Conservation (phyloP, 1,140 invertebrate genomes). For the Drosophila grimshawi region DNA sequence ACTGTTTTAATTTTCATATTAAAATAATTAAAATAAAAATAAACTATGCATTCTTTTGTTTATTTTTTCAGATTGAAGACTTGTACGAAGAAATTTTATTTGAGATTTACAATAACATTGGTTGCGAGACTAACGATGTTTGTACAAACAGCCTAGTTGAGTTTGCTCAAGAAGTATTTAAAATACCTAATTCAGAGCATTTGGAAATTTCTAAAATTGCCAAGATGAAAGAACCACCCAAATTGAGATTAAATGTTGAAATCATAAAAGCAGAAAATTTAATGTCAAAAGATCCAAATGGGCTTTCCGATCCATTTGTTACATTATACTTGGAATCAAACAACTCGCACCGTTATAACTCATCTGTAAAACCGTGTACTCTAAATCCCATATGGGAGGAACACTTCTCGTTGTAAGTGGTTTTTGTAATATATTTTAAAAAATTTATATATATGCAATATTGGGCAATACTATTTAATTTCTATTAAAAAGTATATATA, state of each 20-base stretch:
- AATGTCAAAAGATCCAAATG: slow-evolving; percentile 97
- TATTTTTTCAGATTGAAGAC: slow-evolving; percentile 90
- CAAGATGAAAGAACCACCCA: slow-evolving; percentile 93
- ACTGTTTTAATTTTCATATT: no score
- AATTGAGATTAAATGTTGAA: slow-evolving; percentile 96
- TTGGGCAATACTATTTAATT: no score
- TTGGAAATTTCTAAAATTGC: slow-evolving; percentile 88
- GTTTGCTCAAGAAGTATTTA: slow-evolving; percentile 95
- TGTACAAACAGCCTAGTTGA: slow-evolving; percentile 90
- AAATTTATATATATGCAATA: neutral
- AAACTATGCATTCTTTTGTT: neutral
- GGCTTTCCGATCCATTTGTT: slow-evolving; percentile 97
- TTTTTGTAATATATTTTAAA: neutral
- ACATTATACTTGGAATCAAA: slow-evolving; percentile 92
- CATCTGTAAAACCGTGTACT: slow-evolving; percentile 95
- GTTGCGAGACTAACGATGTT: slow-evolving; percentile 89
- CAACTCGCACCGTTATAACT: slow-evolving; percentile 91
- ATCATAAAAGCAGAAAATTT: slow-evolving; percentile 97
- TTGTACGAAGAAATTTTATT: slow-evolving; percentile 96
- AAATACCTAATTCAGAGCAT: slow-evolving; percentile 91
- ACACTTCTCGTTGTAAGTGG: slow-evolving; percentile 97
- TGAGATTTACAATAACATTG: slow-evolving; percentile 96
- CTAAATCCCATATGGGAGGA: slow-evolving; percentile 98
- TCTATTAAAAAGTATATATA: no score
- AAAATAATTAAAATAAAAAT: no score